These are phyloP conservation scores for Drosophila atroscutellata DNA, from an alignment of 2,888 invertebrate species.

Conservation along the genomic window DNA sequence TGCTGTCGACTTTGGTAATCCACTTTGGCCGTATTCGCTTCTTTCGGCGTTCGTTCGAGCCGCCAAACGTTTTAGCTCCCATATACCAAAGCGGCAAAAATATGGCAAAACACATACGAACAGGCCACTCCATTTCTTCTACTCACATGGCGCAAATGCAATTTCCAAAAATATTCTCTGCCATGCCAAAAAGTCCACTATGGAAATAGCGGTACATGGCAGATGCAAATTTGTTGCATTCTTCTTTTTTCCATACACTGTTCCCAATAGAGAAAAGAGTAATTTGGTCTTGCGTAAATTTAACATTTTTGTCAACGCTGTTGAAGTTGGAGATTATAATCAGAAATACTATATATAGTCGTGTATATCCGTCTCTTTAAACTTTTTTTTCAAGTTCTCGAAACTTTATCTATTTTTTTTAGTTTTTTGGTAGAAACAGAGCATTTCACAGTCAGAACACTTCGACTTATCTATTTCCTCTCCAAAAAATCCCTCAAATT, in stretches of 20 bases:
- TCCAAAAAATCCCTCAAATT: conserved; percentile 14
- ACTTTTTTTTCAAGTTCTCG: accelerated
- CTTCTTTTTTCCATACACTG: conserved; percentile 14
- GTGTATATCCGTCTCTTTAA: background rate
- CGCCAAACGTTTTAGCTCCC: conserved; percentile 73
- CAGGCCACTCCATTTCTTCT: conserved; percentile 5
- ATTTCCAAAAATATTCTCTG: conserved; percentile 55
- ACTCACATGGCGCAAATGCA: conserved; percentile 45
- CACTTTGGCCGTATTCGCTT: conserved; percentile 66
- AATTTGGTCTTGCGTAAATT: background rate
- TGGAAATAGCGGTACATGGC: conserved; percentile 50
- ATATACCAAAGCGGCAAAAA: conserved; percentile 58
- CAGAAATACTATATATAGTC: background rate
- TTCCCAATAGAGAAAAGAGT: background rate
- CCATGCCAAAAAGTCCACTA: conserved; percentile 51
- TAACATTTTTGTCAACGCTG: background rate
- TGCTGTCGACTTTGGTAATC: conserved; percentile 56
- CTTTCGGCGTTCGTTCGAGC: conserved; percentile 67
- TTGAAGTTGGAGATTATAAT: background rate
- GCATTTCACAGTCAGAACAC: background rate
- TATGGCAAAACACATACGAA: conserved; percentile 32
- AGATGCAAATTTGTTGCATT: conserved; percentile 54
- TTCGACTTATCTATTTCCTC: background rate
- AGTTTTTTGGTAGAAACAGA: background rate
- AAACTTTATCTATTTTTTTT: background rate